Conservation (phyloP, 2,888 invertebrate genomes). For the Cephus rjabovi region DNA sequence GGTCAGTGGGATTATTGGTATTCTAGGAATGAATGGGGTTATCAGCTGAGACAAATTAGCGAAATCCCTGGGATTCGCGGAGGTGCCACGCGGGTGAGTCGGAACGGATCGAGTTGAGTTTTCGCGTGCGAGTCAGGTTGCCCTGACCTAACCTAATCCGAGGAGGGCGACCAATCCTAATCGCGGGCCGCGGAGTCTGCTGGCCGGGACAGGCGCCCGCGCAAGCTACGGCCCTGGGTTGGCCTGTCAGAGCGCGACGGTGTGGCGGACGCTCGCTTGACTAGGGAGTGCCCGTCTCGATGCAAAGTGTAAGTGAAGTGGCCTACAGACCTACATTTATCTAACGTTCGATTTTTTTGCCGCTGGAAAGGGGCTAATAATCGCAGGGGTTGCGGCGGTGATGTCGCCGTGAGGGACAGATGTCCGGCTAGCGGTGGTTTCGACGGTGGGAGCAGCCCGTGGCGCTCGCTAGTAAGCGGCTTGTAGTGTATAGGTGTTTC, state of each 20-base stretch:
- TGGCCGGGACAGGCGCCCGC: conserved; percentile 7
- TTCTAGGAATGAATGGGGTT: not conserved
- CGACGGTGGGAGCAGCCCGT: conserved; percentile 29
- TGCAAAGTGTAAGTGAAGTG: conserved; percentile 88
- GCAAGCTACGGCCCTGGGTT: conserved; percentile 33
- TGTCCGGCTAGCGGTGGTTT: conserved; percentile 39
- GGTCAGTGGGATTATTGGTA: not conserved
- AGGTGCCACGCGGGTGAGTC: not conserved
- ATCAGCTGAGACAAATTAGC: not conserved
- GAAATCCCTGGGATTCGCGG: not conserved
- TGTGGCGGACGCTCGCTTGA: conserved; percentile 75
- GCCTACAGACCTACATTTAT: conserved; percentile 90
- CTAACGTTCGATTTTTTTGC: conserved; percentile 74
- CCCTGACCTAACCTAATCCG: conserved; percentile 6
- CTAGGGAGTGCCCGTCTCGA: conserved; percentile 75
- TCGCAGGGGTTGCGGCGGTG: conserved; percentile 38
- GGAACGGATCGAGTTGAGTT: not conserved
- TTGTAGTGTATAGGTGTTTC: conserved; percentile 22
- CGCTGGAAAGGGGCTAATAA: conserved; percentile 67
- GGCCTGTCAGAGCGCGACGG: conserved; percentile 46
- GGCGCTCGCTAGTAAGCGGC: conserved; percentile 16
- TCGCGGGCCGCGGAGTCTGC: conserved; percentile 3
- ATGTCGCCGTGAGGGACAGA: conserved; percentile 45
- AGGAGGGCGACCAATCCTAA: not conserved
- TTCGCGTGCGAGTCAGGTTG: not conserved